phyloP scores from a whole-genome alignment of 2,888 invertebrate species.

The Sipha maydis region DNA sequence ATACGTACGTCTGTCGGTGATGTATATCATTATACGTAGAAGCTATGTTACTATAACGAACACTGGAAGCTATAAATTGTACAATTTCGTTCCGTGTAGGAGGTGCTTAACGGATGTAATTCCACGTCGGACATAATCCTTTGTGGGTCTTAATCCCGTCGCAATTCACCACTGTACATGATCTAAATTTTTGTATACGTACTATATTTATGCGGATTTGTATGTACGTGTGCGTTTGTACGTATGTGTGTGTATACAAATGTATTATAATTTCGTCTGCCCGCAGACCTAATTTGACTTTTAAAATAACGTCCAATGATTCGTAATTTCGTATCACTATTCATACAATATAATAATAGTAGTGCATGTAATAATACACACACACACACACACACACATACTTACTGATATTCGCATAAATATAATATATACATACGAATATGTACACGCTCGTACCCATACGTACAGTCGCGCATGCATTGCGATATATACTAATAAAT shows the following conservation, averaged over 20 bases:
- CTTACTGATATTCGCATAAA: too few relatives aligned
- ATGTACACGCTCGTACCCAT: background rate
- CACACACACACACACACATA: too few relatives aligned
- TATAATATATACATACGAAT: background rate
- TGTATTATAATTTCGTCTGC: slow-evolving; percentile 19
- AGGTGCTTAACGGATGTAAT: background rate
- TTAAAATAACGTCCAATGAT: slow-evolving; percentile 48
- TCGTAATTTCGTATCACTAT: background rate
- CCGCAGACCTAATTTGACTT: slow-evolving; percentile 57
- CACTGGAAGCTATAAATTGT: slow-evolving; percentile 31
- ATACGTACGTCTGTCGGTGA: background rate
- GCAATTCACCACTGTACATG: background rate
- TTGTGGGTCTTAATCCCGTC: slow-evolving; percentile 37
- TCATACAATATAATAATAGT: background rate
- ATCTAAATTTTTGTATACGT: background rate
- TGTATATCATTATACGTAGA: background rate
- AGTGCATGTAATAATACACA: too few relatives aligned
- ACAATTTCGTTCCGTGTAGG: background rate
- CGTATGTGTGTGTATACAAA: background rate
- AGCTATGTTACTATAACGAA: background rate
- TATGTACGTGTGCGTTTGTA: background rate
- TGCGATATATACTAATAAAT: slow-evolving; percentile 28
- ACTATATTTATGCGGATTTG: background rate
- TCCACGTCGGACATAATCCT: slow-evolving; percentile 19
- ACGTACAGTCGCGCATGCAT: background rate